Percentiles rank a stretch among this genome's conserved stretches.
These are phyloP conservation scores for Cephus rjabovi DNA, from an alignment of 2,888 invertebrate genomes.

Conservation along the genomic window DNA sequence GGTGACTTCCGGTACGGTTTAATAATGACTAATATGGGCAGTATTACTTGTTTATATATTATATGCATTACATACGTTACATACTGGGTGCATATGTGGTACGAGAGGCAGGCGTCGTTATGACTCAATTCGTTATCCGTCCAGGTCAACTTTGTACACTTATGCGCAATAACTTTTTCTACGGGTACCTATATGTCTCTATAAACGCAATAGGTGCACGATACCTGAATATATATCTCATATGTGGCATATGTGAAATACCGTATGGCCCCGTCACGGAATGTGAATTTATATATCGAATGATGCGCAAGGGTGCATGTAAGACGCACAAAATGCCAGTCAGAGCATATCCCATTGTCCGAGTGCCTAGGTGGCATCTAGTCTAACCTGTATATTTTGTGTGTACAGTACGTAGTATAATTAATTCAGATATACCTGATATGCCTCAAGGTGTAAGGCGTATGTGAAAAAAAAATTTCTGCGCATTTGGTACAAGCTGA, in stretches of 20 bases:
- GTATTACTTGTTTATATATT: not conserved
- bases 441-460: too few relatives aligned
- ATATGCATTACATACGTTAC: not conserved
- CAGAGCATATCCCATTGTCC: conserved; percentile 46
- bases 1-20: not conserved
- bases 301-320: conserved; percentile 29
- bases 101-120: conserved; percentile 36
- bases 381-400: too few relatives aligned
- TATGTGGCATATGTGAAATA: not conserved
- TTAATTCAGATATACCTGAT: too few relatives aligned
- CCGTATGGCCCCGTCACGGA: conserved; percentile 17
- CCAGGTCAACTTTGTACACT: not conserved
- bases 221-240: too few relatives aligned
- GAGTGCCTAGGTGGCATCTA: not conserved
- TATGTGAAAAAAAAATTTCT: too few relatives aligned
- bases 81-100: conserved; percentile 29
- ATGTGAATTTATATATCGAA: conserved; percentile 30
- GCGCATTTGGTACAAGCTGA: too few relatives aligned
- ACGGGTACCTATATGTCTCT: too few relatives aligned
- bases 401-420: too few relatives aligned
- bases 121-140: conserved; percentile 28
- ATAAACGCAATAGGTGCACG: not conserved
- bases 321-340: conserved; percentile 38
- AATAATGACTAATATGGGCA: not conserved
- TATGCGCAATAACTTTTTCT: not conserved